Conservation (phyloP, 1,140 invertebrate genomes). For the Drosophila murphyi region DNA sequence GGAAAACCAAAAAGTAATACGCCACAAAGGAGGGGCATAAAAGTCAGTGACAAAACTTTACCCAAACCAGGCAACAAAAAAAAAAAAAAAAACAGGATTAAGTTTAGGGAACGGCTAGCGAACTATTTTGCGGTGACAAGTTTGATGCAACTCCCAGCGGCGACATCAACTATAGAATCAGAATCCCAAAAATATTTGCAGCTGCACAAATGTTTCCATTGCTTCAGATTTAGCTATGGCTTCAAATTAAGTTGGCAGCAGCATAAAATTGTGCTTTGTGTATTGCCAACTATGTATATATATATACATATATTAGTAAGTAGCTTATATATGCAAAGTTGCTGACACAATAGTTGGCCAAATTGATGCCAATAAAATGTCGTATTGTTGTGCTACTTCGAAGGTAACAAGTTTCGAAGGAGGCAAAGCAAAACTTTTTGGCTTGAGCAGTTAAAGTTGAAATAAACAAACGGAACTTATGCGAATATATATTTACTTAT, state of each 20-base stretch:
- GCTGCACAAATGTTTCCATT: conserved; percentile 48
- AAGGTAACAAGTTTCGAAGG: conserved; percentile 23
- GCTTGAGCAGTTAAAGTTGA: conserved; percentile 2
- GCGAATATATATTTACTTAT: conserved; percentile 13
- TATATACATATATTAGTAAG: neutral
- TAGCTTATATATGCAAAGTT: conserved; percentile 30
- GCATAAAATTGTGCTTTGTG: conserved; percentile 46
- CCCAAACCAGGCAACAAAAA: conserved; percentile 27
- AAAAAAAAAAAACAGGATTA: conserved; percentile 37
- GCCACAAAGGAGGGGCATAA: conserved; percentile 67
- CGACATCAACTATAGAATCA: conserved; percentile 6
- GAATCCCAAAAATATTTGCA: conserved; percentile 70
- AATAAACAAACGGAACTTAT: conserved; percentile 22
- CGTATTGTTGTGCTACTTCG: conserved; percentile 36
- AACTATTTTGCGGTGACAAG: conserved; percentile 70
- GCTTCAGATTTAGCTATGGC: conserved; percentile 18
- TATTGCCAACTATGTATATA: conserved; percentile 33
- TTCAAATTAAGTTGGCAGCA: conserved; percentile 65
- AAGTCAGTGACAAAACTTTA: conserved; percentile 58
- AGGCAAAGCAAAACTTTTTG: conserved; percentile 30
- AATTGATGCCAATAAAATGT: conserved; percentile 27
- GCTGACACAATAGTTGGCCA: conserved; percentile 43
- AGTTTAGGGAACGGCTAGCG: conserved; percentile 52
- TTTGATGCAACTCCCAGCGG: conserved; percentile 59
- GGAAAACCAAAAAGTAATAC: conserved; percentile 54